Evolutionary conservation across 2,888 invertebrate species (phyloP), one percentile per base, ranked within the genome.

Genomic region (Dynastes grantii): DNA sequence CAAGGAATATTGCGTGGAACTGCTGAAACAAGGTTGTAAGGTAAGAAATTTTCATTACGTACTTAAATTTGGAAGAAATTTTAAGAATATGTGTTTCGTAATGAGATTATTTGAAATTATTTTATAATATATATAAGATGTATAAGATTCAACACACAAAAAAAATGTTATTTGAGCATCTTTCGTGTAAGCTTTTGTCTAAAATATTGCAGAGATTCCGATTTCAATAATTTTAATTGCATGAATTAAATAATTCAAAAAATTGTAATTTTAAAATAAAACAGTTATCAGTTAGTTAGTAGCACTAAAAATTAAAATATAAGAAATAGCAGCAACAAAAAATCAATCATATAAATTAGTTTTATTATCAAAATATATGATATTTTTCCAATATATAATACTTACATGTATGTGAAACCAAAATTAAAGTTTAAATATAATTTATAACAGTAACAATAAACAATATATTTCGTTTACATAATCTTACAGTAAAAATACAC

Each of bases 1-100:
- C 1, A 90, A 92, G 80, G 92, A 93, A n/a, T 94, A 93, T 85
- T 92, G 92, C 84, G 92, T 93, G 83, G 94, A 94, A 85, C 87
- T 95, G 65, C 90, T 95, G 80, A 92, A 92, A 85, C 92, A 93
- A 85, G 95, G 95, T 83, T 94, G 93, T 37, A 94, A 94, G 92
- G 94, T 94, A 89, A 88, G 77, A 67, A 61, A 49, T 49, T n/a
- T 29, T 51, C 32, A 29, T 45, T 65, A 5, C 11, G 0, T 70
- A 65, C 29, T 29, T 63, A 61, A 61, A 22, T 61, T 61, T 61
- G 22, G 22, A 61, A 11, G 27, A 29, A 22, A 61, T 22, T 16
- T 16, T 61, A 29, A 27, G 16, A 11, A 32, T 9, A 13, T 32
- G 63, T 32, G 40, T 45, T 3, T 9, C 4, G 40, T 45, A 45